A percentile compares a stretch with the other conserved stretches of the same genome.
These are phyloP conservation scores for Lanius ludovicianus DNA, from an alignment of 2,113 vertebrate genomes.

Conservation along the genomic window DNA sequence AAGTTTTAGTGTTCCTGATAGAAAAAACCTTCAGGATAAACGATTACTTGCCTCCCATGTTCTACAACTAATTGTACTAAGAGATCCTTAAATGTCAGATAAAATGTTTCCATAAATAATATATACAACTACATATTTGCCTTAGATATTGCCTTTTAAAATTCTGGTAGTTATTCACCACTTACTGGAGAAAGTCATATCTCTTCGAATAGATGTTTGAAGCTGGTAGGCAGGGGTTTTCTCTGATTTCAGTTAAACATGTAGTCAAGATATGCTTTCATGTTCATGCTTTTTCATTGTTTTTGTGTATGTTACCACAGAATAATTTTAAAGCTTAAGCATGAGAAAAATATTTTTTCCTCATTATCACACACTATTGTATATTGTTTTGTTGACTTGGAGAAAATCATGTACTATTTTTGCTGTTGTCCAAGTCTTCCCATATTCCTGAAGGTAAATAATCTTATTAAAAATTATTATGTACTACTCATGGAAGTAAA, in stretches of 20 bases:
- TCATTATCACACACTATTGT: background rate
- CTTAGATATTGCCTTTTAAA: constrained; percentile 14
- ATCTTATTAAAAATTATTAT: background rate
- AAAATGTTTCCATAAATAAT: constrained; percentile 58
- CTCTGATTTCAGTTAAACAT: background rate
- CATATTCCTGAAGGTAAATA: background rate
- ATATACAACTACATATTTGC: constrained; percentile 25
- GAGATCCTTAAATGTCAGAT: constrained; percentile 22
- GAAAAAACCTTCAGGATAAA: constrained; percentile 3
- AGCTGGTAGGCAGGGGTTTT: background rate
- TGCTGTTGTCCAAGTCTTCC: background rate
- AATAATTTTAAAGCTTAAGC: background rate
- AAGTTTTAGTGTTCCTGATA: background rate
- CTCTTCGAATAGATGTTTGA: background rate
- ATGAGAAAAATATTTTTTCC: background rate
- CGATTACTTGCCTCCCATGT: background rate
- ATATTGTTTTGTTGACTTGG: background rate
- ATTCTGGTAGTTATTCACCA: background rate
- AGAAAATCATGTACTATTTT: background rate
- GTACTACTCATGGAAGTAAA: background rate
- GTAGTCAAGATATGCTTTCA: background rate
- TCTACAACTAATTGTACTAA: constrained; percentile 4
- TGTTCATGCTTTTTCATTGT: background rate
- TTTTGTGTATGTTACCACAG: background rate
- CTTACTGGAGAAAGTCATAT: background rate